Conservation (phyloP, 2,797 vertebrate species). For the Muscicapa comitata region DNA sequence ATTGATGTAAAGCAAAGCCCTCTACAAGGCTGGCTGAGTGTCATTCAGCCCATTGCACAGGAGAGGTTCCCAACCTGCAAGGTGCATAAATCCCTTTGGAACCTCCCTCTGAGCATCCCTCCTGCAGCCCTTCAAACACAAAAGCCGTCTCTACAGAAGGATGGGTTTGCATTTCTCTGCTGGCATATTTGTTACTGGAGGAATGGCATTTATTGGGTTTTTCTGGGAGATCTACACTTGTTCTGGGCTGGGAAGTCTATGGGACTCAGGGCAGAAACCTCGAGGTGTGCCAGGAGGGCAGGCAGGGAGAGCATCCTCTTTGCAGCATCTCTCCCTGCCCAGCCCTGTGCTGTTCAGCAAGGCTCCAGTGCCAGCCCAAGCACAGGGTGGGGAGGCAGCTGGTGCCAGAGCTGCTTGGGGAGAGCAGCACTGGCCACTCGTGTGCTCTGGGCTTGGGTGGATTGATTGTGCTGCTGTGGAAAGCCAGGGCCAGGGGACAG, state of each 20-base stretch:
- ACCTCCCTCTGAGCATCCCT: not conserved
- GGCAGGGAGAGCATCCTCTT: not conserved
- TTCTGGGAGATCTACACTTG: fast-evolving
- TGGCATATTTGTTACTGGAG: not conserved
- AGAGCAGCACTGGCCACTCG: not conserved
- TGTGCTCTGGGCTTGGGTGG: not conserved
- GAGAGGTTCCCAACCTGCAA: not conserved
- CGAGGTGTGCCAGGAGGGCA: fast-evolving
- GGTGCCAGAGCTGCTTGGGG: not conserved
- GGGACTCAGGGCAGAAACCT: not conserved
- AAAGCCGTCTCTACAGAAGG: fast-evolving
- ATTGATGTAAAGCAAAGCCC: not conserved
- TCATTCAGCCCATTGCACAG: not conserved
- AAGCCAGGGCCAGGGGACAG: not conserved
- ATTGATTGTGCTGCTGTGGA: not conserved
- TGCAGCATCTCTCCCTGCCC: not conserved
- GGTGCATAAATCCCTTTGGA: not conserved
- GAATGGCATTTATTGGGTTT: not conserved
- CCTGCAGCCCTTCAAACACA: not conserved
- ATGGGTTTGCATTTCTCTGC: not conserved
- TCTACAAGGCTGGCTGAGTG: not conserved
- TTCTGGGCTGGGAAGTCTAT: not conserved
- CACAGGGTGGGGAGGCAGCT: not conserved
- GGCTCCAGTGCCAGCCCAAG: not conserved
- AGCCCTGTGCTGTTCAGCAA: not conserved